A percentile compares a stretch with the other conserved stretches of the same genome.
Conservation (phyloP, 2,113 vertebrate genomes). For the Oplegnathus fasciatus region DNA sequence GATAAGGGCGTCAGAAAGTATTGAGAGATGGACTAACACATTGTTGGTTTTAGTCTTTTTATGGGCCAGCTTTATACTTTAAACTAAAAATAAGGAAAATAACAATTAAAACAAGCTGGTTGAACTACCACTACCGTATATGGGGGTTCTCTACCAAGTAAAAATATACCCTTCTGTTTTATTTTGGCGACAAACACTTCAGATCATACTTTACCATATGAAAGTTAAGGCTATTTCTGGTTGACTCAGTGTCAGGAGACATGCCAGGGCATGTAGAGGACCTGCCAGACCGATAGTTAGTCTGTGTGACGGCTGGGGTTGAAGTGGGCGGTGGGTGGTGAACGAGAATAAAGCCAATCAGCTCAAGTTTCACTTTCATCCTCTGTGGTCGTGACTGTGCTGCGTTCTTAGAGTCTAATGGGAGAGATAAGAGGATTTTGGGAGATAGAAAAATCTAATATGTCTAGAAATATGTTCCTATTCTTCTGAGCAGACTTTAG, state of each 20-base stretch:
- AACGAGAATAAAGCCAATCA: constrained; percentile 28
- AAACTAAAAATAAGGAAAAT: not conserved
- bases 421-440: not conserved
- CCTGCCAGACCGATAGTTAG: constrained; percentile 25
- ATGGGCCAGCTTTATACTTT: not conserved
- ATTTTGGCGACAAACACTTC: constrained; percentile 9
- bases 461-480: not conserved
- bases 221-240: constrained; percentile 33
- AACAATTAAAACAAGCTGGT: not conserved
- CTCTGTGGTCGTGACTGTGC: not conserved
- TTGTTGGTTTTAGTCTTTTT: not conserved
- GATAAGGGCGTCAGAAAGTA: not conserved
- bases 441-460: not conserved
- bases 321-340: constrained; percentile 26
- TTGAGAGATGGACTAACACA: not conserved
- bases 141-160: not conserved
- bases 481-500: not conserved
- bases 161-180: constrained; percentile 6
- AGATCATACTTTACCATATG: not conserved
- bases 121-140: not conserved
- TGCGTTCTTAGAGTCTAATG: not conserved
- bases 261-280: constrained; percentile 64
- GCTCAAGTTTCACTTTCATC: constrained; percentile 54
- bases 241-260: constrained; percentile 47
- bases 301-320: constrained; percentile 15